Evolutionary conservation across 1,140 invertebrate genomes (phyloP).

Genomic region (Pseudomyrmex flavicornis): DNA sequence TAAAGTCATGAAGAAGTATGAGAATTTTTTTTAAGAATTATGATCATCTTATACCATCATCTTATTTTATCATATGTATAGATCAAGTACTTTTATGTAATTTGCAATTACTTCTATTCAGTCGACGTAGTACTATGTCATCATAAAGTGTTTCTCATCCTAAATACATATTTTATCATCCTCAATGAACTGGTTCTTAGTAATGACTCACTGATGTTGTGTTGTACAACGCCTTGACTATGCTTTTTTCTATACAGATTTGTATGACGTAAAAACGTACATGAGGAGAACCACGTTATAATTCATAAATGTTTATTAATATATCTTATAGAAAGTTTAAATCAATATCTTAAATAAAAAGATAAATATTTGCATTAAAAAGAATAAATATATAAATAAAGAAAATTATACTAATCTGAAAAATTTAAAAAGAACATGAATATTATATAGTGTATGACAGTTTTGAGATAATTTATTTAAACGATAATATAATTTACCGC

Average conservation of each 20-base stretch:
- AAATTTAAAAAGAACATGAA: neutral
- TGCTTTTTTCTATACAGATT: neutral
- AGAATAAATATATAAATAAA: neutral
- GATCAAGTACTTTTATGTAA: constrained; percentile 25
- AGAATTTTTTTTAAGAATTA: constrained; percentile 17
- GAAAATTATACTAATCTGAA: neutral
- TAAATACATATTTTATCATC: constrained; percentile 69
- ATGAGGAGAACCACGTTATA: constrained; percentile 17
- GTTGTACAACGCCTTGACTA: constrained; percentile 30
- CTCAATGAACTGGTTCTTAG: constrained; percentile 52
- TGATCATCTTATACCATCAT: neutral
- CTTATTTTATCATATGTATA: neutral
- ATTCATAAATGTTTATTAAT: neutral
- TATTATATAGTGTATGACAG: neutral
- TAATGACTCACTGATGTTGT: constrained; percentile 56
- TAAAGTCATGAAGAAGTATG: neutral
- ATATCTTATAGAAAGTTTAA: neutral
- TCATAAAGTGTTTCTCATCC: constrained; percentile 55
- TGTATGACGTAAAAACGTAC: neutral
- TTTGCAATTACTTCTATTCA: constrained; percentile 20
- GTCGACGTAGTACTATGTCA: constrained; percentile 3
- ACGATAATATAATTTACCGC: neutral
- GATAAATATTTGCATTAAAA: neutral
- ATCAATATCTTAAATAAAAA: neutral
- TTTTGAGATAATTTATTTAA: neutral